Percentiles rank a stretch among this genome's conserved stretches.
These are phyloP conservation scores for Nasonia giraulti DNA, from an alignment of 1,140 invertebrate species.

Conservation along the genomic window DNA sequence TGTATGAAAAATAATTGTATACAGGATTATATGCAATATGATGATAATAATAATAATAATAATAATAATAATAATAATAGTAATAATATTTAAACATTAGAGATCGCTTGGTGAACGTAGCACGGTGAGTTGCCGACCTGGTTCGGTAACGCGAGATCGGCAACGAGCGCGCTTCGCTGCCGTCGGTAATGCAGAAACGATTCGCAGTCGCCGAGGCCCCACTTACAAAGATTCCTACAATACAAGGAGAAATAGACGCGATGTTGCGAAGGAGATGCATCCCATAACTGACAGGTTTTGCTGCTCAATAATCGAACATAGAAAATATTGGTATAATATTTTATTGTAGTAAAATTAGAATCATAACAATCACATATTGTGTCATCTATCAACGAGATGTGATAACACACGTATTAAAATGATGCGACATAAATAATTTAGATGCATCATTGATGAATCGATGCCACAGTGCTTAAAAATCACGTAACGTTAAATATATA, in stretches of 20 bases:
- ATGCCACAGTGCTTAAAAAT: conserved; percentile 72
- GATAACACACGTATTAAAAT: conserved; percentile 73
- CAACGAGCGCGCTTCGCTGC: conserved; percentile 27
- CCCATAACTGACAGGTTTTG: neutral
- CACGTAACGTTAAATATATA: conserved; percentile 75
- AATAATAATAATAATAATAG: conserved; percentile 8
- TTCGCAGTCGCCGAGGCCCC: neutral
- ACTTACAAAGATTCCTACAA: neutral
- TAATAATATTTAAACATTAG: neutral
- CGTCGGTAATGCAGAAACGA: conserved; percentile 41
- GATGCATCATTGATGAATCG: conserved; percentile 70
- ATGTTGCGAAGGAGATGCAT: neutral
- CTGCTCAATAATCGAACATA: conserved; percentile 4
- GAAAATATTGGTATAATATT: conserved; percentile 67
- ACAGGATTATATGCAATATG: neutral
- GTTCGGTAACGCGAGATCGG: conserved; percentile 29
- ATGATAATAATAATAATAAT: neutral
- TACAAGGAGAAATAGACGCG: neutral
- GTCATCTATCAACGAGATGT: conserved; percentile 73
- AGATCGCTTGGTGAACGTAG: neutral
- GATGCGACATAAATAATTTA: conserved; percentile 75
- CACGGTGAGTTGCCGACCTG: conserved; percentile 38
- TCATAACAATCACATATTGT: conserved; percentile 76
- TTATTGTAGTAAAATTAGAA: conserved; percentile 74
- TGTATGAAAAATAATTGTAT: neutral